phyloP scores from a whole-genome alignment of 2,113 vertebrate species.

The Turnix velox region DNA sequence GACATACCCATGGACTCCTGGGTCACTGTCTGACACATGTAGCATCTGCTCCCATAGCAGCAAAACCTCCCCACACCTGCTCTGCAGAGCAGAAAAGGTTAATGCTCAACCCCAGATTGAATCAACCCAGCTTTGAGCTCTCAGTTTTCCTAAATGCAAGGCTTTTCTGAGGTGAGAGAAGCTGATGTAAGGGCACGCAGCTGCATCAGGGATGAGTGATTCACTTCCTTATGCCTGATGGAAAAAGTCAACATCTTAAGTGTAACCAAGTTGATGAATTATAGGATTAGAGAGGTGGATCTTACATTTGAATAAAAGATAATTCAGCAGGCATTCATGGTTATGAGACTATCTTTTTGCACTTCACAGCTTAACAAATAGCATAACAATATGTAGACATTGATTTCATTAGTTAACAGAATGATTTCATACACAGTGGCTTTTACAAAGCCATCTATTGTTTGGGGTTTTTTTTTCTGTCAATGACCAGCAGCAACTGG shows the following conservation, averaged over 20 bases:
- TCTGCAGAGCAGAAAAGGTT: background rate
- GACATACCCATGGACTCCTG: background rate
- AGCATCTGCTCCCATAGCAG: background rate
- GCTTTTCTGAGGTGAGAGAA: background rate
- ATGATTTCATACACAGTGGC: background rate
- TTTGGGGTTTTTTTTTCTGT: background rate
- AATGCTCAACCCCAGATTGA: background rate
- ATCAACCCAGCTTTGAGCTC: background rate
- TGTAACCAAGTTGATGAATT: constrained; percentile 22
- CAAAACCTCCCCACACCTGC: background rate
- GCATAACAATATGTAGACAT: background rate
- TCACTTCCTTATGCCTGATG: background rate
- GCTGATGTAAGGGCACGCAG: background rate
- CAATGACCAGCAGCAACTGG: background rate
- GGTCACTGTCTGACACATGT: background rate
- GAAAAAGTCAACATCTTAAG: background rate
- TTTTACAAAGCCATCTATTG: background rate
- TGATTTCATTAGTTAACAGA: background rate
- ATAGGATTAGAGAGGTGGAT: background rate
- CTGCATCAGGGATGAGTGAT: background rate
- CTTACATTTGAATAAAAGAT: background rate
- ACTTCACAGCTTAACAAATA: background rate
- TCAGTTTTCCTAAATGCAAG: background rate
- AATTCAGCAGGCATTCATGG: background rate
- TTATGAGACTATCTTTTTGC: background rate